Conservation (phyloP, 2,113 vertebrate genomes). For the Pogonocichla stellata region DNA sequence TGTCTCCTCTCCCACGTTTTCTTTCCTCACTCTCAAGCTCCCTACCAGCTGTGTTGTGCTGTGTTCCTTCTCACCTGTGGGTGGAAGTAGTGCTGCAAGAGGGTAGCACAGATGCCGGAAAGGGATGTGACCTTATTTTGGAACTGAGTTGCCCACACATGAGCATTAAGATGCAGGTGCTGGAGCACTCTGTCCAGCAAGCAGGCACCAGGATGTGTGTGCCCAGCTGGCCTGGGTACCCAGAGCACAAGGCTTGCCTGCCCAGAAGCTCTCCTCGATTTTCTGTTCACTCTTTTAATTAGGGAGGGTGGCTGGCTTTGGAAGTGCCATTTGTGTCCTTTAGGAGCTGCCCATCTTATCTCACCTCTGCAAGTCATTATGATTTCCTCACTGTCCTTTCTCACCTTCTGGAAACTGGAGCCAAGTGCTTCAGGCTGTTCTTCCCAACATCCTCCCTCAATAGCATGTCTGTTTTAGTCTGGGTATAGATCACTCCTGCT, state of each 20-base stretch:
- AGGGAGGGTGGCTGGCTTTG: background rate
- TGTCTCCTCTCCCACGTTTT: background rate
- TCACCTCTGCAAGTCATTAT: background rate
- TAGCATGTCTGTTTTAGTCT: background rate
- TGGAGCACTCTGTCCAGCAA: rapidly evolving
- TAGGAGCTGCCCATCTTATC: background rate
- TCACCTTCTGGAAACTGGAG: background rate
- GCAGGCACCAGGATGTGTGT: background rate
- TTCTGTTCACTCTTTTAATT: background rate
- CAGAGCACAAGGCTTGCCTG: background rate
- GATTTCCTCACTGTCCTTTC: background rate
- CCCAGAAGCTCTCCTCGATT: background rate
- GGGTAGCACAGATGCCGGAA: background rate
- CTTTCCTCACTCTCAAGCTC: background rate
- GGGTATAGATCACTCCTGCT: background rate
- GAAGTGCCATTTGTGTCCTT: background rate
- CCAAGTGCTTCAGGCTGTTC: background rate
- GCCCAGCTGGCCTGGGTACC: background rate
- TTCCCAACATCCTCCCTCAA: background rate
- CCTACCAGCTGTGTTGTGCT: background rate
- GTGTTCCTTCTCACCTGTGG: background rate
- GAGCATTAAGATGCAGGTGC: background rate
- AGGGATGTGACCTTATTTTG: background rate
- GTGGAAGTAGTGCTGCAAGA: background rate
- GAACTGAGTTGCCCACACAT: rapidly evolving